Evolutionary conservation across 2,888 invertebrate species (phyloP).

Genomic region (Macrophya alboannulata): DNA sequence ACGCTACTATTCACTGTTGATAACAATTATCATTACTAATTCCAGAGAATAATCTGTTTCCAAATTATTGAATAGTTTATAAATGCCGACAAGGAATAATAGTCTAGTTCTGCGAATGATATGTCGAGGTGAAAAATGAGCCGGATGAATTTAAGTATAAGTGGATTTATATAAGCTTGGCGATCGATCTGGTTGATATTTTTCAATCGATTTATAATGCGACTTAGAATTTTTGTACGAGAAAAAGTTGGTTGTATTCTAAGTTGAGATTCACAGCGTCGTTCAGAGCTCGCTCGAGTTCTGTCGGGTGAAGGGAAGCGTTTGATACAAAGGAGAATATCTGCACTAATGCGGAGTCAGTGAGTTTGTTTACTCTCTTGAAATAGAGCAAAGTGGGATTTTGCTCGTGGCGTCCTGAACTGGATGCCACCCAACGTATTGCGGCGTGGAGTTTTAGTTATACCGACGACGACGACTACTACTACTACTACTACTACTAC

Average conservation of each 20-base stretch:
- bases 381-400: slow-evolving; percentile 48
- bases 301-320: neutral
- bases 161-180: neutral
- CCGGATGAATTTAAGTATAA: neutral
- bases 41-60: neutral
- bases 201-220: neutral
- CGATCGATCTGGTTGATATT: neutral
- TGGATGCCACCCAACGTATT: slow-evolving; percentile 36
- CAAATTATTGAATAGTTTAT: neutral
- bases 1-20: neutral
- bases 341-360: slow-evolving; percentile 4
- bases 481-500: too few species aligned
- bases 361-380: slow-evolving; percentile 54
- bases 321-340: neutral
- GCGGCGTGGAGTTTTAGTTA: neutral
- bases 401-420: slow-evolving; percentile 32
- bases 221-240: neutral
- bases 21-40: neutral
- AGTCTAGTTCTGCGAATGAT: neutral
- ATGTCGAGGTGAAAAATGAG: neutral
- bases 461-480: too few species aligned
- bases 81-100: neutral
- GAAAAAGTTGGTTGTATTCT: neutral
- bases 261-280: neutral
- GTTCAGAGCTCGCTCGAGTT: neutral